Base-by-base conservation (phyloP, 2,888 invertebrate species). In the Stenurella melanura region DNA sequence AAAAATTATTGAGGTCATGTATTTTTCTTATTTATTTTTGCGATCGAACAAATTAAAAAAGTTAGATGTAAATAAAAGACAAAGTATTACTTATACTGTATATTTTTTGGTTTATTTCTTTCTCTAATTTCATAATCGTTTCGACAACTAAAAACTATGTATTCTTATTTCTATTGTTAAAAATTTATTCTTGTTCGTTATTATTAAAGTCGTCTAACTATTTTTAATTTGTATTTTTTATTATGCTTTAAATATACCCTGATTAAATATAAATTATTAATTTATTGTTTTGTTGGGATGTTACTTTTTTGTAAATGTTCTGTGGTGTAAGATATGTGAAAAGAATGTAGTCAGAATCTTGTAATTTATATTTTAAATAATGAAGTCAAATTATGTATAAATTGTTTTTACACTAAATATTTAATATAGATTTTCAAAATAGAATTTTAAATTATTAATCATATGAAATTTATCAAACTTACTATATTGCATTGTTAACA, bases 401-500 rank as follows among this genome's bases (percentile, higher is more conserved):
- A 79, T 78, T 81, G 80, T 84, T 83, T 83, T 80, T 81, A 82
- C 82, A 78, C 79, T 76, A 79, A 78, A 79, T 76, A 78, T 82
- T 82, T 80, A 78, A 76, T 77, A 79, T 83, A 82, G 82, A 80
- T 81, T 82, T 81, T 83, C 81, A 78, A 66, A 79, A 78, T 82
- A 77, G 77, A 79, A 79, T 78, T 80, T 81, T 81, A 76, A 81
- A 82, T 78, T 67, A 67, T 54, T 38, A 64, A 81, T 81, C 83
- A 82, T 81, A 81, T 80, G 79, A 82, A 81, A 84, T 81, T 83
- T 84, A 84, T 83, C 82, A 76, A 85, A 83, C 81, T 76, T 81
- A 82, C 80, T 86, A 86, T 85, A 86, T 85, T 84, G 82, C 84
- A 85, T 85, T 86, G 86, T 86, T 87, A 86, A 86, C 82, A 83